Conservation (phyloP, 2,888 invertebrate genomes). For the Campopleginae sp. region DNA sequence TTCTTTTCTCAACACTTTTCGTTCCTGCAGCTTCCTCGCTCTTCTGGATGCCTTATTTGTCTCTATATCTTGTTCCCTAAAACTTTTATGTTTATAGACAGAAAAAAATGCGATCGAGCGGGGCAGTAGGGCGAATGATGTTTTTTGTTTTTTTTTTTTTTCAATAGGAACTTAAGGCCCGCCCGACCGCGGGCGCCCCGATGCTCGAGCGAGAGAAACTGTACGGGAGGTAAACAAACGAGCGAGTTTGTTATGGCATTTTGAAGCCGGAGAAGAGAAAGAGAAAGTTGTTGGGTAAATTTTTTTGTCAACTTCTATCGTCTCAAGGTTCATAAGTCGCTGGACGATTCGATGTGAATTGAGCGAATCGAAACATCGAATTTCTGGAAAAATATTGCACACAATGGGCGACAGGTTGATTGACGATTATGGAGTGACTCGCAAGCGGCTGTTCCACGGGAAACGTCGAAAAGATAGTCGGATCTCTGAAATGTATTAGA, state of each 20-base stretch:
- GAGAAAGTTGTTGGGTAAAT: no score
- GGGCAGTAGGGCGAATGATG: no score
- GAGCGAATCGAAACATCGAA: not conserved
- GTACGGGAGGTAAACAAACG: constrained; percentile 25
- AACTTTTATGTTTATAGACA: constrained; percentile 31
- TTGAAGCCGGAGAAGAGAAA: constrained; percentile 6
- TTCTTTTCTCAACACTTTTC: not conserved
- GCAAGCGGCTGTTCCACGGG: constrained; percentile 15
- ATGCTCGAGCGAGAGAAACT: not conserved
- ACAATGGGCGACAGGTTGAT: constrained; percentile 47
- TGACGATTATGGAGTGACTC: constrained; percentile 33
- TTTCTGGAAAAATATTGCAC: not conserved
- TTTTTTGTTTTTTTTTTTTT: no score
- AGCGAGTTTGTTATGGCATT: constrained; percentile 19
- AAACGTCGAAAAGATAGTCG: constrained; percentile 59
- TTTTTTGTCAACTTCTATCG: no score
- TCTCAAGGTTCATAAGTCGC: not conserved
- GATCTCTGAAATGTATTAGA: constrained; percentile 12
- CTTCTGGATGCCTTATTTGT: constrained; percentile 44
- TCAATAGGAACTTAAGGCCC: constrained; percentile 21
- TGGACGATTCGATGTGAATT: not conserved
- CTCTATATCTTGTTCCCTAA: constrained; percentile 63
- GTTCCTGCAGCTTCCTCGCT: constrained; percentile 38
- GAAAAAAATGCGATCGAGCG: constrained; percentile 60
- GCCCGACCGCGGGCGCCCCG: constrained; percentile 21